Evolutionary conservation across 1,140 invertebrate species (phyloP).

Genomic region (Trichogramma pretiosum): DNA sequence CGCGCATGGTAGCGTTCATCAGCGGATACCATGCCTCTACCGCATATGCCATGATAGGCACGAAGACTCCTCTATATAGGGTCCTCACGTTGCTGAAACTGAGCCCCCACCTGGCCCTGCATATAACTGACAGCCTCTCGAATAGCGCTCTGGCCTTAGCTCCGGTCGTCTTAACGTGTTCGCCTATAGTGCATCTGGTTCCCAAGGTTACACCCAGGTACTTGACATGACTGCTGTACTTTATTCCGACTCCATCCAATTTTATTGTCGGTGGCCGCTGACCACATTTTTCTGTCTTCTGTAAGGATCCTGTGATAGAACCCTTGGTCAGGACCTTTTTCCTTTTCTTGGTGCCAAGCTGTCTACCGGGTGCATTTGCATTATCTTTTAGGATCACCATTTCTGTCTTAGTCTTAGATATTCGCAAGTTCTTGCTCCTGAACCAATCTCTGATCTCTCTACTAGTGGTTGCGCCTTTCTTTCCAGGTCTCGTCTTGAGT

Average conservation of each 20-base stretch:
- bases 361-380: no score
- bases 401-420: no score
- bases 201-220: slow-evolving; percentile 14
- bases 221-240: not conserved
- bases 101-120: slow-evolving; percentile 16
- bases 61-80: slow-evolving; percentile 25
- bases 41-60: slow-evolving; percentile 22
- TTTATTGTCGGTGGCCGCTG: not conserved
- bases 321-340: no score
- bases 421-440: no score
- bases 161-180: not conserved
- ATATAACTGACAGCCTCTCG: slow-evolving; percentile 1
- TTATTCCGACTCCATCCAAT: not conserved
- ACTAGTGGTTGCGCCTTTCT: no score
- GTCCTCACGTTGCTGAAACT: slow-evolving; percentile 13
- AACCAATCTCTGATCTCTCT: no score
- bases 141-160: slow-evolving; percentile 2
- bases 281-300: no score
- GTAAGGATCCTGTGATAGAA: no score
- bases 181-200: not conserved
- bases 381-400: no score
- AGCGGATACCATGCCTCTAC: slow-evolving; percentile 24
- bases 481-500: no score
- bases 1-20: not conserved
- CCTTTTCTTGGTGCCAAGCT: no score